Percentiles rank a stretch among this genome's conserved stretches.
phyloP scores from a whole-genome alignment of 2,797 vertebrate species.

The Ptychadena robeensis region DNA sequence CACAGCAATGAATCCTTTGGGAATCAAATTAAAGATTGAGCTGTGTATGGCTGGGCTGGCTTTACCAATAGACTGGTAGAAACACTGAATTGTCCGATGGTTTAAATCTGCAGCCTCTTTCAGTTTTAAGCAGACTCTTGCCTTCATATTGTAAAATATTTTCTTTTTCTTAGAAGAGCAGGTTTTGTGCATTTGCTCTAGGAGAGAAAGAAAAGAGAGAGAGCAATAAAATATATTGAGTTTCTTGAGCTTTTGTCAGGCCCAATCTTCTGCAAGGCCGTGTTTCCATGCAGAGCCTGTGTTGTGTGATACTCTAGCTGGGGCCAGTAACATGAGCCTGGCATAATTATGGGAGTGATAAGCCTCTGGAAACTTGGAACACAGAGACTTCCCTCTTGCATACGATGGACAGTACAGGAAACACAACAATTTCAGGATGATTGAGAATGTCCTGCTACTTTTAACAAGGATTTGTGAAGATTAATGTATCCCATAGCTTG shows the following conservation, averaged over 20 bases:
- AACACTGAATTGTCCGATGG: no score
- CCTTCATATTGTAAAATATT: no score
- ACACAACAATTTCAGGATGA: background rate
- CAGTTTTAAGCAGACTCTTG: no score
- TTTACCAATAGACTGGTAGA: no score
- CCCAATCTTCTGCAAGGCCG: constrained; percentile 61
- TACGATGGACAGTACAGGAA: background rate
- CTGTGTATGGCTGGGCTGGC: no score
- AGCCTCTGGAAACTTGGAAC: background rate
- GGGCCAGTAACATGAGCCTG: constrained; percentile 67
- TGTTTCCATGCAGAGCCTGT: constrained; percentile 60
- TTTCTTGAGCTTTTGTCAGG: constrained; percentile 66
- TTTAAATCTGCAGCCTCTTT: no score
- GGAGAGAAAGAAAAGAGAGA: constrained; percentile 8
- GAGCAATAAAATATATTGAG: constrained; percentile 27
- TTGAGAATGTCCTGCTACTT: background rate
- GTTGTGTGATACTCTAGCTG: constrained; percentile 63
- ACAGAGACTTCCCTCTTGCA: background rate
- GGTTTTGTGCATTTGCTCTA: background rate
- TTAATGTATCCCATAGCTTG: background rate
- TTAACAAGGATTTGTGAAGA: background rate
- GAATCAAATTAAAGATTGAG: no score
- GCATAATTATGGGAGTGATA: constrained; percentile 40
- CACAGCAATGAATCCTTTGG: no score
- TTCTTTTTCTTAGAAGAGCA: background rate